Percentiles rank a stretch among this genome's conserved stretches.
phyloP scores from a whole-genome alignment of 2,797 vertebrate genomes.

The Carcharodon carcharias region DNA sequence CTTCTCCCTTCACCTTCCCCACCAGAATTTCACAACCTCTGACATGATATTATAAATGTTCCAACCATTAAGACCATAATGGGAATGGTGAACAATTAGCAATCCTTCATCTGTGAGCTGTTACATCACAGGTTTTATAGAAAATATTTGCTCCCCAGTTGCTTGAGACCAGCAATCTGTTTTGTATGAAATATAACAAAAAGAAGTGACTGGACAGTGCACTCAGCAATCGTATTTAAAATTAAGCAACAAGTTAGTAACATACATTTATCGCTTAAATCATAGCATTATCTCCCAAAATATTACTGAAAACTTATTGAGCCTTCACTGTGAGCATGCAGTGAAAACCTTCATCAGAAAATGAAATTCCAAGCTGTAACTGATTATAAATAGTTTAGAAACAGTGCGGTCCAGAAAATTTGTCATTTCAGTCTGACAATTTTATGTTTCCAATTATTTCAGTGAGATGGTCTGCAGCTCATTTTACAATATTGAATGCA shows the following conservation, averaged over 20 bases:
- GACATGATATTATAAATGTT: not conserved
- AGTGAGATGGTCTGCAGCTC: not conserved
- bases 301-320: not conserved
- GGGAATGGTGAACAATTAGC: not conserved
- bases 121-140: not conserved
- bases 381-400: not conserved
- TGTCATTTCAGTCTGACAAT: conserved; percentile 7
- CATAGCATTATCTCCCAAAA: not conserved
- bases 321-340: not conserved
- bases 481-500: not conserved
- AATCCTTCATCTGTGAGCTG: not conserved
- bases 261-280: no score
- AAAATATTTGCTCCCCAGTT: not conserved
- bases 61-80: not conserved
- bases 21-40: not conserved
- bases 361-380: not conserved
- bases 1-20: not conserved
- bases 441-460: conserved; percentile 14
- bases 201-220: not conserved
- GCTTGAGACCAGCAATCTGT: not conserved
- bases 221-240: not conserved
- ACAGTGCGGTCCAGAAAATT: not conserved
- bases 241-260: not conserved
- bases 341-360: not conserved
- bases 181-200: not conserved